These are phyloP conservation scores for Goniozus legneri DNA, from an alignment of 1,140 invertebrate genomes.

Conservation along the genomic window DNA sequence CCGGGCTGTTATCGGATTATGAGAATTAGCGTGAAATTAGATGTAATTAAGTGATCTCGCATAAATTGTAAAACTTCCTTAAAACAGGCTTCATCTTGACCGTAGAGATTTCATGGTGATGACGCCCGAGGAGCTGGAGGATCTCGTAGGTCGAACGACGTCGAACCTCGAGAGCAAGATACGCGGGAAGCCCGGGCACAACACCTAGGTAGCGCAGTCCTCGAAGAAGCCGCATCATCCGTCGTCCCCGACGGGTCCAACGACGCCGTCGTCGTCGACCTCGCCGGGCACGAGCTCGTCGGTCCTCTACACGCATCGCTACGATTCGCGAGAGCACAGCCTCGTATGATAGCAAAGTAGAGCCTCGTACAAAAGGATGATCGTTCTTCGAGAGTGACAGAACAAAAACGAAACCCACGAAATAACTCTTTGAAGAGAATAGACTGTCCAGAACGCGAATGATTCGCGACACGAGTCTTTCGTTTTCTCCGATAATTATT, in stretches of 20 bases:
- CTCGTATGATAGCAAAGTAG: conserved; percentile 34
- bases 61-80: too few species aligned
- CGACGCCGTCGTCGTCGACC: conserved; percentile 43
- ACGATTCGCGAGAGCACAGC: conserved; percentile 48
- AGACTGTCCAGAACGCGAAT: too few species aligned
- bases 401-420: too few species aligned
- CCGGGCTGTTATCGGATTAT: too few species aligned
- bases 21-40: too few species aligned
- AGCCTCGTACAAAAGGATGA: too few species aligned
- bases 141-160: conserved; percentile 41
- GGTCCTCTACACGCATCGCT: conserved; percentile 48
- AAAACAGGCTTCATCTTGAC: too few species aligned
- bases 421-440: too few species aligned
- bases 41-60: too few species aligned
- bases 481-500: too few species aligned
- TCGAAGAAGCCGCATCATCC: conserved; percentile 43
- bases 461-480: too few species aligned
- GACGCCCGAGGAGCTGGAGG: conserved; percentile 47
- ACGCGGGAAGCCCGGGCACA: conserved; percentile 42
- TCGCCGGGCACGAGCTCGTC: conserved; percentile 47
- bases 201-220: conserved; percentile 45
- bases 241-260: conserved; percentile 41
- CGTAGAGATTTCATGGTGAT: conserved; percentile 47
- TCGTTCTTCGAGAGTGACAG: too few species aligned
- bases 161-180: conserved; percentile 40